Evolutionary conservation across 2,113 vertebrate genomes (phyloP), one percentile per base, ranked within the genome.

Genomic region (Mohoua ochrocephala): DNA sequence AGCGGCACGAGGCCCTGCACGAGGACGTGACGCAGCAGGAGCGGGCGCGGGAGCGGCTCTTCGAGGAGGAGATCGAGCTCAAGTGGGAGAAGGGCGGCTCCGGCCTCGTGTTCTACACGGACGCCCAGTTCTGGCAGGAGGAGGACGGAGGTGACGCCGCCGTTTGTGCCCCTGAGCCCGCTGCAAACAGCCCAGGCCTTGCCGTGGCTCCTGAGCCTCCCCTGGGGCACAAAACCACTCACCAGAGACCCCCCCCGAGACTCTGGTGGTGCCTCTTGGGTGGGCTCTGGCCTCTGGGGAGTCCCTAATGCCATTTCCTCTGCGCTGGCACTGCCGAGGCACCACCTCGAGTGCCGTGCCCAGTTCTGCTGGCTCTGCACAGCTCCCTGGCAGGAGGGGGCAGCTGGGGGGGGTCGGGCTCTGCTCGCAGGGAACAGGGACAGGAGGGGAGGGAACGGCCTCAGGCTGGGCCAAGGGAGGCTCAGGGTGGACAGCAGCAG

Each of bases 81-180:
- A 99, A 99, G 96, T 99, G 99, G 99, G 99, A 99, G 97, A 99
- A 99, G 28, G 99, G 99, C 0, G 99, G 99, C 54, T 99, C 99
- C 0, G 99, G 99, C 74, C 98, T 99, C 23, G 99, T 99, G 19
- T 99, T 99, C 97, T 99, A 99, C 97, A 99, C 99, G 0, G 99
- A 99, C 1, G 99, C 99, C 31, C 99, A 99, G 89, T 99, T 98
- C 96, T 99, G 99, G 99, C 98, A 98, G 91, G 98, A 99, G 91
- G 96, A 99, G 67, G 98, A 99, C 13, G 99, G 99, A 98, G 99
- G 99, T 99, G 93, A 94, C 8, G 1, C 1, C 24, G 70, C 3
- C 27, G 33, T 31, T 33, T 22, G 52, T 80, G 70, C 69, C 4
- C 0, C 50, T 79, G 79, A 61, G 56, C 45, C 49, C 30, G 2